Base-by-base conservation (phyloP, 2,113 vertebrate genomes). In the Rhynchopsitta pachyrhyncha region DNA sequence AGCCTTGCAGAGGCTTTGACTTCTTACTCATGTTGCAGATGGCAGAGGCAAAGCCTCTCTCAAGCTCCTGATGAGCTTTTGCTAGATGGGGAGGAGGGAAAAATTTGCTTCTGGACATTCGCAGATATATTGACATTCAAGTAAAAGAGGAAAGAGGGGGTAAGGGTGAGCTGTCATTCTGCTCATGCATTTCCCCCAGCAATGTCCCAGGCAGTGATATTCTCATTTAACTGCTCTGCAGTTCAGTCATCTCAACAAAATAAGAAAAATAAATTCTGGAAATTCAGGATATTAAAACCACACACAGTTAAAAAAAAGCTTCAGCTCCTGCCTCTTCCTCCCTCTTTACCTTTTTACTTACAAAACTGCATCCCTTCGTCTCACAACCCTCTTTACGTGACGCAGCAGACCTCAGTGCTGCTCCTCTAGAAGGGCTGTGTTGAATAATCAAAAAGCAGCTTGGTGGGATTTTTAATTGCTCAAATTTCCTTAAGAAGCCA, bases 391-490 rank as follows among this genome's bases (percentile, higher is more conserved):
- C 71, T 59, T 87, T 73, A 20, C 1, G 8, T 37, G 82, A 49
- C n/a, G 23, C 88, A 75, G 52, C 19, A 62, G 91, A 70, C 76
- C 74, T 87, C 41, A 44, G 31, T 13, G 44, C 39, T 60, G 60
- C 64, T 93, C 13, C 50, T 87, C 50, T 27, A 8, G 14, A 49
- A 79, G 66, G 77, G 57, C 23, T 93, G 64, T 9, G 13, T 33
- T 62, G 73, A 86, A 71, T 53, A 93, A 95, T 71, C 79, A 41
- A 78, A 75, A 52, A 64, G 29, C 52, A 88, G 52, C 35, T 66
- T 55, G 31, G 46, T 74, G 49, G 71, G 50, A 89, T 29, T 71
- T 96, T 93, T 94, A 85, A 84, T 88, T 88, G 46, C 83, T 59
- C 71, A 68, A 11, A 55, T 78, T 92, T 71, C 88, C 80, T 44